Evolutionary conservation across 1,140 invertebrate genomes (phyloP), one percentile per base, ranked within the genome.

Genomic region (Leptinotarsa undecemlineata): DNA sequence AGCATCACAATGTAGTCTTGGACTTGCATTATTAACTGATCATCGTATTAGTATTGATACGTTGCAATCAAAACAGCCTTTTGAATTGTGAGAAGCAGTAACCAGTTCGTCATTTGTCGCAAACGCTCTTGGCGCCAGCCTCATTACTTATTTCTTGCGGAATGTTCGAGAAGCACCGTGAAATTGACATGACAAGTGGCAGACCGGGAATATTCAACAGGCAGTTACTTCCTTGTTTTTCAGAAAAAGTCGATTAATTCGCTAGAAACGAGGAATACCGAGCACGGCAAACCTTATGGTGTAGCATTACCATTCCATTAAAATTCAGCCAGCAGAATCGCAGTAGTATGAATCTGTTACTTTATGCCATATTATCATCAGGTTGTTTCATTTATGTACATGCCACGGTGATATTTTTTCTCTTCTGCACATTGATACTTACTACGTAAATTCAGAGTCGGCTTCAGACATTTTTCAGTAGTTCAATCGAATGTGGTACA

Each of bases 311-410:
- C 68, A 70, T 70, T 70, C 48, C 68, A 70, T 70, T 70, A 70
- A 20, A 60, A 70, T 70, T 51, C 68, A 70, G 19, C 33, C 20
- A 70, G 68, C 68, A 57, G 11, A 42, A 13, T 70, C 68, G 20
- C 48, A n/a, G 68, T 57, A 57, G 51, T 70, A 70, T 70, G 68
- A 70, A 70, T 70, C 68, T 70, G 33, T 70, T 33, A 70, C 60
- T 70, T 70, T 70, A 51, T 70, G 68, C 68, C 68, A 60, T 70
- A 70, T 70, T 70, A 70, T 70, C 68, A 51, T 33, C 48, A 48
- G 48, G 33, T 70, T 68, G 66, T 68, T 68, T 70, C 68, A 70
- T 51, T 70, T 57, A 70, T 70, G 68, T 70, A 70, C 51, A 48
- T 70, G n/a, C 20, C 47, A 13, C 68, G 51, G 66, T 33, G 48